Base-by-base conservation (phyloP, 2,888 invertebrate species). In the Abrostola tripartita region DNA sequence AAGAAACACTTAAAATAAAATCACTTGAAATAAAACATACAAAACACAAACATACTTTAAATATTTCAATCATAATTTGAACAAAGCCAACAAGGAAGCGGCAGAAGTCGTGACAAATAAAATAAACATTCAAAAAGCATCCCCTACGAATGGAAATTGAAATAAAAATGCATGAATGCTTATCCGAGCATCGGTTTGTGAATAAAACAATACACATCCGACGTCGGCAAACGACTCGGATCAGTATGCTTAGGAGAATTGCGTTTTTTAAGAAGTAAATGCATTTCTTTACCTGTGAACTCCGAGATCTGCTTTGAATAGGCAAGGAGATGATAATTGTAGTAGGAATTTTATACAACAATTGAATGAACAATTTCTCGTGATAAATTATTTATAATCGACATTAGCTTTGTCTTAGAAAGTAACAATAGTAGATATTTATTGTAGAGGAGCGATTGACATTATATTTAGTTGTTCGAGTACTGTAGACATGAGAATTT, bases 91-190 rank as follows among this genome's bases (percentile, higher is more conserved):
- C 61, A 61, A 67, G 52, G 66, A 71, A 71, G 52, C 65, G 35
- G 60, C 54, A 63, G 40, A 57, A 65, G 59, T n/a, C 52, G 58
- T 70, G 70, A 67, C 60, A 79, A 69, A 76, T 77, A 75, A 82
- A 76, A 82, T 73, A 81, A 67, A 76, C 65, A 79, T 74, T 67
- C 71, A 71, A 65, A 78, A 65, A 80, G 78, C 82, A 78, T 77
- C 78, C 79, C 80, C 80, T 74, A 72, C 75, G 72, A 75, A 81
- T 82, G 83, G 76, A 86, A 86, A 89, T 88, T 87, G 87, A 89
- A 86, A 89, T 87, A 87, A 86, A 88, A 89, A 89, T 87, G 85
- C 83, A 89, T 82, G 84, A 83, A 83, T 78, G 83, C 80, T 85
- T 85, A 85, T 85, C 84, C 81, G 67, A 69, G 71, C 76, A 82